Conservation (phyloP, 2,888 invertebrate species). For the Leistus spinibarbis region DNA sequence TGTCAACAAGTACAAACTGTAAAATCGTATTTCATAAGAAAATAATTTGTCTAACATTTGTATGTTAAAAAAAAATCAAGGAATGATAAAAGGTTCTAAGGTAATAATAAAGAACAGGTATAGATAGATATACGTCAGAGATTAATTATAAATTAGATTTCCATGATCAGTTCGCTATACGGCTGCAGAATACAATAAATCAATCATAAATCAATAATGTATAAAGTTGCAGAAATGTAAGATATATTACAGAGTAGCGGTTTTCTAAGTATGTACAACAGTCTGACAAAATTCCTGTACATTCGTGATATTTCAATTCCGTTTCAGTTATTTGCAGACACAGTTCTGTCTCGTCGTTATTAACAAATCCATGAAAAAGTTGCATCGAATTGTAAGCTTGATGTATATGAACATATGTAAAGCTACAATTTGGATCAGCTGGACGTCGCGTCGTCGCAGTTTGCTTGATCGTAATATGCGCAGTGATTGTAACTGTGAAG, state of each 20-base stretch:
- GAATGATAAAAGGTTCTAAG: not conserved
- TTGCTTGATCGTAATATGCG: constrained; percentile 7
- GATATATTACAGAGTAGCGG: not conserved
- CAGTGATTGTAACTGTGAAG: constrained; percentile 16
- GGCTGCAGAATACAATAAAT: not conserved
- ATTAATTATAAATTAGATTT: not conserved
- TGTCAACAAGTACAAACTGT: too few relatives aligned
- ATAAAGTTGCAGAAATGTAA: not conserved
- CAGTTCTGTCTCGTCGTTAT: not conserved
- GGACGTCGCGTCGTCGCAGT: not conserved
- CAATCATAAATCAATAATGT: not conserved
- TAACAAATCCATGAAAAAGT: not conserved
- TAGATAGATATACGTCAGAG: not conserved
- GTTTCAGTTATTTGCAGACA: not conserved
- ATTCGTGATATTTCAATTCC: not conserved
- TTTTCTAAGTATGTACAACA: not conserved
- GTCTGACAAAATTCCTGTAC: not conserved
- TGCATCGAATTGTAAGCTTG: not conserved
- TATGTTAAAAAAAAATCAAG: not conserved
- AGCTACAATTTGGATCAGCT: not conserved
- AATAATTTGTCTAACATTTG: too few relatives aligned
- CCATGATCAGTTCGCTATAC: not conserved
- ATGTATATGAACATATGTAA: too few relatives aligned
- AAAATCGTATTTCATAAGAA: too few relatives aligned
- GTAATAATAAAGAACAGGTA: not conserved